Conservation (phyloP, 64 coral and sea anemone genomes). For the Dendrophyllia cribrosa region DNA sequence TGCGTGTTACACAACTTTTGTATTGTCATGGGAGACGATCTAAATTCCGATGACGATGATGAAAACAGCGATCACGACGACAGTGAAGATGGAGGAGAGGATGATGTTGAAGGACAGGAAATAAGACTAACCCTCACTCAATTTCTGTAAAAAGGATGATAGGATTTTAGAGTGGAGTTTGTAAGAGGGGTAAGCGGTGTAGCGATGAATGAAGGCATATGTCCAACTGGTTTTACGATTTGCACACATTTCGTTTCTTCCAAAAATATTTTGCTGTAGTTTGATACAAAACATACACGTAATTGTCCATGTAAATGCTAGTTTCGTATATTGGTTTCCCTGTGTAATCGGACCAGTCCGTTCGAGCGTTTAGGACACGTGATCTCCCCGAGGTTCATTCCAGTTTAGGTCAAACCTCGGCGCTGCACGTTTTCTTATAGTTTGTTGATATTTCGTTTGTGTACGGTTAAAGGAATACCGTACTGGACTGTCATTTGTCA, state of each 20-base stretch:
- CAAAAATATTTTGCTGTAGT: too few species aligned
- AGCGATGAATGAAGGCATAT: too few species aligned
- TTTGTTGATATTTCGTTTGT: neutral
- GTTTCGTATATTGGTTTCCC: neutral
- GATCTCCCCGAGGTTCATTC: constrained; percentile 12
- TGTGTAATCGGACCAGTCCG: constrained; percentile 4
- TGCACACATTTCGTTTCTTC: too few species aligned
- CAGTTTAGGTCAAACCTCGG: constrained; percentile 21
- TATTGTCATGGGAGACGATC: constrained; percentile 31
- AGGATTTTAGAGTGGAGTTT: too few species aligned
- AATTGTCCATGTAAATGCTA: constrained; percentile 8
- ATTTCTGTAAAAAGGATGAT: too few species aligned
- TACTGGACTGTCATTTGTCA: neutral
- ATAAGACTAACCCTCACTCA: neutral
- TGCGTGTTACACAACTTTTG: constrained; percentile 82
- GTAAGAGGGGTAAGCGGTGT: too few species aligned
- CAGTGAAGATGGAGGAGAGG: neutral
- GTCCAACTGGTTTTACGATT: too few species aligned
- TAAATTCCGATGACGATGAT: too few species aligned
- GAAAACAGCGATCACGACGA: too few species aligned
- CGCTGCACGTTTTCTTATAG: neutral
- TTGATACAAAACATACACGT: too few species aligned
- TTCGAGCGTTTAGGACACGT: constrained; percentile 1
- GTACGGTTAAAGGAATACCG: constrained; percentile 4
- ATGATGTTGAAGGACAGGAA: neutral